These are phyloP conservation scores for Triplophysa siluroides DNA, from an alignment of 2,113 vertebrate genomes.

Conservation along the genomic window DNA sequence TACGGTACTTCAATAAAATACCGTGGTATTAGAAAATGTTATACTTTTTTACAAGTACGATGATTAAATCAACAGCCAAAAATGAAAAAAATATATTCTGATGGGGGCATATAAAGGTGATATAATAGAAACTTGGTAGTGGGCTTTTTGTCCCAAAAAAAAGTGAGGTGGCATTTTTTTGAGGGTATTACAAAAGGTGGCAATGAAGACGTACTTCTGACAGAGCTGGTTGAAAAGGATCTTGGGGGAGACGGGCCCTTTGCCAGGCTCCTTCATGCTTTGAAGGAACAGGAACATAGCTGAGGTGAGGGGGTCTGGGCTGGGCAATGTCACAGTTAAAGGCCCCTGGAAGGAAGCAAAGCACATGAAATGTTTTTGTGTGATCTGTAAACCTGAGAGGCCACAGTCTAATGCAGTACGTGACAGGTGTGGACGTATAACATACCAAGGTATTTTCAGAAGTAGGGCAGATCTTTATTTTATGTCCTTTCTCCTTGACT, in stretches of 20 bases:
- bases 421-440: background rate
- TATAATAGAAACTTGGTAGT: too few relatives aligned
- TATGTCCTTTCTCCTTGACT: conserved; percentile 91
- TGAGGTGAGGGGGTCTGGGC: conserved; percentile 90
- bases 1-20: background rate
- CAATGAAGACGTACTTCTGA: conserved; percentile 83
- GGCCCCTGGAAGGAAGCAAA: conserved; percentile 74
- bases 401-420: background rate
- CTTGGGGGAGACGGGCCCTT: conserved; percentile 90
- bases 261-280: conserved; percentile 91
- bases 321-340: conserved; percentile 82
- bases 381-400: background rate
- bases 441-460: conserved; percentile 83
- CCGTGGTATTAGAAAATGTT: background rate
- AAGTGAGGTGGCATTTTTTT: too few relatives aligned
- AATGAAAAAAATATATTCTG: too few relatives aligned
- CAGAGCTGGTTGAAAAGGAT: conserved; percentile 96
- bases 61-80: too few relatives aligned
- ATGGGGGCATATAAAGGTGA: too few relatives aligned
- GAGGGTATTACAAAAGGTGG: background rate
- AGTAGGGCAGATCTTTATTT: conserved; percentile 85
- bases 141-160: too few relatives aligned
- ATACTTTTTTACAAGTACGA: too few relatives aligned
- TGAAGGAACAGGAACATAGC: conserved; percentile 96
- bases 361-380: background rate